These are phyloP conservation scores for Aptenodytes forsteri DNA, from an alignment of 2,113 vertebrate genomes.

Conservation along the genomic window DNA sequence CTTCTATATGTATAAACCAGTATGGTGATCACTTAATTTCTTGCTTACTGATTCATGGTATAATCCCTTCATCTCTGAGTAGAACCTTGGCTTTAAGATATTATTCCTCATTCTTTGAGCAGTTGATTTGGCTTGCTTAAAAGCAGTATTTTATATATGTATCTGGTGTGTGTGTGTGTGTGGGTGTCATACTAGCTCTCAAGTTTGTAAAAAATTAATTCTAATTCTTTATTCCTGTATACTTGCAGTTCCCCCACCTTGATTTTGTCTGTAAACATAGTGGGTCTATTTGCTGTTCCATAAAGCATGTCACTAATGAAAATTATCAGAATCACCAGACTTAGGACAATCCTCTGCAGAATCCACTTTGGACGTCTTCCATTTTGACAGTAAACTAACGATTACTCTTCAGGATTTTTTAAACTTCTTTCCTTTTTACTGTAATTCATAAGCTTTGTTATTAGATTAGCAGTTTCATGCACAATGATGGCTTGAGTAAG, in stretches of 20 bases:
- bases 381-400: background rate
- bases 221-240: background rate
- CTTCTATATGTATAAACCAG: background rate
- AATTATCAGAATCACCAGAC: background rate
- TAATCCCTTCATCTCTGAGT: background rate
- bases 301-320: background rate
- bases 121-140: background rate
- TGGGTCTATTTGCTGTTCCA: background rate
- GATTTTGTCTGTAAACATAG: background rate
- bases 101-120: background rate
- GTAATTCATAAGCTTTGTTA: background rate
- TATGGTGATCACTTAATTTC: background rate
- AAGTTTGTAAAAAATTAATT: background rate
- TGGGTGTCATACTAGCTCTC: background rate
- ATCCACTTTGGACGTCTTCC: background rate
- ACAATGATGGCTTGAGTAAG: background rate
- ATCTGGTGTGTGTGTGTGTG: too few species aligned
- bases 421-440: background rate
- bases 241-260: background rate
- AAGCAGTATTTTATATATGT: background rate
- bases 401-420: background rate
- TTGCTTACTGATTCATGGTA: background rate
- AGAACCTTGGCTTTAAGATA: background rate
- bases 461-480: background rate
- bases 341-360: background rate